Conservation (phyloP, 64 coral and sea anemone species). For the Astreopora myriophthalma region DNA sequence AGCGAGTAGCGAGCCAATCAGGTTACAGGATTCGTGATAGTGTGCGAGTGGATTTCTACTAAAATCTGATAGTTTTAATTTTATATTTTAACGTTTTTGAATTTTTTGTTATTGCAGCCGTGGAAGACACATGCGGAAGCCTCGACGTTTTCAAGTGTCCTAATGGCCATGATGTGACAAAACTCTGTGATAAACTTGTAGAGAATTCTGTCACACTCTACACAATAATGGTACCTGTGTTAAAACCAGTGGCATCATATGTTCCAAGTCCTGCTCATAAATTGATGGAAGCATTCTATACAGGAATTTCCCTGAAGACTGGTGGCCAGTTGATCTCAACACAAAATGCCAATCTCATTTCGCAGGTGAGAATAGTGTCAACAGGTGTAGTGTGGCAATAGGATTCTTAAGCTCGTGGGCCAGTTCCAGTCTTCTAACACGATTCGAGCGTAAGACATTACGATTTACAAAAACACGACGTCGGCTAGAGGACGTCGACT, state of each 20-base stretch:
- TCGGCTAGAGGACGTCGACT: no score
- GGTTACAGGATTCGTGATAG: no score
- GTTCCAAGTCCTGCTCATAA: neutral
- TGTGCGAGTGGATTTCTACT: no score
- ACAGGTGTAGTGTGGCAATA: no score
- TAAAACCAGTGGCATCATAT: neutral
- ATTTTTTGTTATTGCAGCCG: neutral
- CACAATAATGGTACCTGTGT: neutral
- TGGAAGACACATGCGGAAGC: neutral
- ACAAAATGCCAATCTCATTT: neutral
- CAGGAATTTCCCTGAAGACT: slow-evolving; percentile 9
- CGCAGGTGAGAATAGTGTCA: neutral
- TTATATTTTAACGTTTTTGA: neutral
- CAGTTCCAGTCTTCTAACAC: no score
- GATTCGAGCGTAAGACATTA: no score
- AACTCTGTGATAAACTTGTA: neutral
- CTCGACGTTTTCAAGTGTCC: neutral
- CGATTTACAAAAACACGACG: no score
- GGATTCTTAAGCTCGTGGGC: no score
- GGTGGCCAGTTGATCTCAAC: slow-evolving; percentile 1
- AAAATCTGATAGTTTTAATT: no score
- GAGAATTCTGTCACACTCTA: slow-evolving; percentile 8
- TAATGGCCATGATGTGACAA: slow-evolving; percentile 13
- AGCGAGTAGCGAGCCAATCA: no score
- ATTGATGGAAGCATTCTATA: slow-evolving; percentile 5